Evolutionary conservation across 2,888 invertebrate species (phyloP).

Genomic region (Lycia hirtaria): DNA sequence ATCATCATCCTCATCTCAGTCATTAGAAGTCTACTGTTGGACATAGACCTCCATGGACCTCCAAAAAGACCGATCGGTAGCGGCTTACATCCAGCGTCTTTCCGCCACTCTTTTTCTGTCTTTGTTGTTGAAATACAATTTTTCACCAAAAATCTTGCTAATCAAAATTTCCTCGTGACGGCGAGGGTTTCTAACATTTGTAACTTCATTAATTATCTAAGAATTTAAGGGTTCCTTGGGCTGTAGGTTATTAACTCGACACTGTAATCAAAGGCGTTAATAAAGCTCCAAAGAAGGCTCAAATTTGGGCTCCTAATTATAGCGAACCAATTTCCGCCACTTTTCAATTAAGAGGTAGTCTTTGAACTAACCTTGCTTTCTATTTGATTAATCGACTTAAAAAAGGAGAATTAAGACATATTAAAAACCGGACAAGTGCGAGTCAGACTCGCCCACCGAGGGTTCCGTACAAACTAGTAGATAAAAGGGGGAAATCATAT

Average conservation of each 20-base stretch:
- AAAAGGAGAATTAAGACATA: no score
- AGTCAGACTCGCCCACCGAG: no score
- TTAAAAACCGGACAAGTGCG: no score
- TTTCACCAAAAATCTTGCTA: neutral
- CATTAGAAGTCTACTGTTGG: no score
- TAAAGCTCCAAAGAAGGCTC: constrained; percentile 11
- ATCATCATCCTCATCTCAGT: no score
- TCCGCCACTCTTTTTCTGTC: no score
- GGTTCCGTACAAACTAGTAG: no score
- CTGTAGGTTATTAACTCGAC: constrained; percentile 15
- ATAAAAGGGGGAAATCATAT: no score
- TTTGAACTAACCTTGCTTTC: constrained; percentile 13
- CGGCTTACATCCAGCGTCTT: no score
- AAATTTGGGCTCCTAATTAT: constrained; percentile 21
- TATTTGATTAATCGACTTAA: neutral
- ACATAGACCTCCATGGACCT: no score
- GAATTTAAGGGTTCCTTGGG: constrained; percentile 13
- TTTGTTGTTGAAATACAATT: no score
- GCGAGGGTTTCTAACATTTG: neutral
- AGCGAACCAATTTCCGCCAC: constrained; percentile 3
- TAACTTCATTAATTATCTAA: constrained; percentile 15
- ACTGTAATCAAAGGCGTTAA: constrained; percentile 26
- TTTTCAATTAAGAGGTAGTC: constrained; percentile 19
- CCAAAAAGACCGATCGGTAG: no score
- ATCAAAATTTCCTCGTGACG: constrained; percentile 1